Evolutionary conservation across 2,113 vertebrate species (phyloP).

Genomic region (Tauraco erythrolophus): DNA sequence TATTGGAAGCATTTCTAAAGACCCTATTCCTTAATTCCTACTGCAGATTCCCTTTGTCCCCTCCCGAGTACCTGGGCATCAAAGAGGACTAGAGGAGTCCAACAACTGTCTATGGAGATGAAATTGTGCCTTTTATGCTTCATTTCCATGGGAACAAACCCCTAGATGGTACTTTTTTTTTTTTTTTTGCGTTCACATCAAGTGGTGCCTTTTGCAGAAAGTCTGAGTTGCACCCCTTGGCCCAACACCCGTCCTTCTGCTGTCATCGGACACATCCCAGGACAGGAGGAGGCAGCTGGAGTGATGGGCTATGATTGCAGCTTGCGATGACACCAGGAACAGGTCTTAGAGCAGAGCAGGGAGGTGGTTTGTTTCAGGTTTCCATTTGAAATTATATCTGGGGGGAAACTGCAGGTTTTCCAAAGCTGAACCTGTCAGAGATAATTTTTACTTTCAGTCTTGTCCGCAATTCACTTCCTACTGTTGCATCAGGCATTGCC

Average conservation of each 20-base stretch:
- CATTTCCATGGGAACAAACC: neutral
- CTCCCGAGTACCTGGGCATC: neutral
- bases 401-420: neutral
- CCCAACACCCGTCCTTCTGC: neutral
- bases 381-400: neutral
- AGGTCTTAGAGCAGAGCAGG: neutral
- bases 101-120: neutral
- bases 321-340: rapidly evolving
- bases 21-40: neutral
- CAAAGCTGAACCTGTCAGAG: neutral
- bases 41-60: neutral
- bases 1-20: neutral
- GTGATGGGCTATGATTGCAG: neutral
- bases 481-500: neutral
- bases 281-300: neutral
- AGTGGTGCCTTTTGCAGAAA: neutral
- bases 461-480: neutral
- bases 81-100: neutral
- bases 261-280: rapidly evolving
- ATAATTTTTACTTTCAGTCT: neutral
- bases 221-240: rapidly evolving
- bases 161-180: neutral
- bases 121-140: neutral
- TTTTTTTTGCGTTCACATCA: neutral
- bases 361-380: neutral